Evolutionary conservation across 2,888 invertebrate genomes (phyloP).

Genomic region (Aphrophora alni): DNA sequence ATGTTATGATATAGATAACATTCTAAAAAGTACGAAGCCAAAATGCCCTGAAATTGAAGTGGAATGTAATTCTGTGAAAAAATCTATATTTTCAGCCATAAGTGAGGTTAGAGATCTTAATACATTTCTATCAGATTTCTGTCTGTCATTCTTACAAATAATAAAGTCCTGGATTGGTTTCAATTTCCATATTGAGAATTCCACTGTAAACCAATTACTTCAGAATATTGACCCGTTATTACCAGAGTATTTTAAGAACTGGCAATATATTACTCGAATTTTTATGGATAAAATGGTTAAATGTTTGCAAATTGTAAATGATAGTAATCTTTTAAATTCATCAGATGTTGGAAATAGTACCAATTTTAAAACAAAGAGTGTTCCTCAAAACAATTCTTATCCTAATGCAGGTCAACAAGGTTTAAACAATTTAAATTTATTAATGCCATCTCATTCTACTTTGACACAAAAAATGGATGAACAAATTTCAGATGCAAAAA

Average conservation of each 20-base stretch:
- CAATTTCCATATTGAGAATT: conserved; percentile 20
- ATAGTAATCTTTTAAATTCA: not conserved
- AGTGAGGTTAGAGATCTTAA: not conserved
- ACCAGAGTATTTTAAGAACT: conserved; percentile 10
- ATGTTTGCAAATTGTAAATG: not conserved
- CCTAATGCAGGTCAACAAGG: not conserved
- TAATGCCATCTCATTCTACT: not conserved
- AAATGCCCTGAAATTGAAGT: conserved; percentile 8
- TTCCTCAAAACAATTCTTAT: not conserved
- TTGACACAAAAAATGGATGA: not conserved
- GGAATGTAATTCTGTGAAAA: conserved; percentile 6
- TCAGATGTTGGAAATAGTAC: not conserved
- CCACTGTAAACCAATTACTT: not conserved
- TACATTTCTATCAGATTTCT: conserved; percentile 8
- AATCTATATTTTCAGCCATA: conserved; percentile 26
- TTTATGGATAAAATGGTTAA: conserved; percentile 23
- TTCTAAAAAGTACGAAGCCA: not conserved
- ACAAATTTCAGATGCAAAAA: not conserved
- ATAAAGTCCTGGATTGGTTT: conserved; percentile 24
- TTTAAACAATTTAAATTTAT: not conserved
- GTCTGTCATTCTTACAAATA: conserved; percentile 15
- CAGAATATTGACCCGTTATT: conserved; percentile 3
- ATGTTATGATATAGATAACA: conserved; percentile 22
- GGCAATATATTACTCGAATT: conserved; percentile 25
- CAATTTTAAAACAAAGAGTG: not conserved